These are phyloP conservation scores for Tor tambroides DNA, from an alignment of 2,113 vertebrate species.

Conservation along the genomic window DNA sequence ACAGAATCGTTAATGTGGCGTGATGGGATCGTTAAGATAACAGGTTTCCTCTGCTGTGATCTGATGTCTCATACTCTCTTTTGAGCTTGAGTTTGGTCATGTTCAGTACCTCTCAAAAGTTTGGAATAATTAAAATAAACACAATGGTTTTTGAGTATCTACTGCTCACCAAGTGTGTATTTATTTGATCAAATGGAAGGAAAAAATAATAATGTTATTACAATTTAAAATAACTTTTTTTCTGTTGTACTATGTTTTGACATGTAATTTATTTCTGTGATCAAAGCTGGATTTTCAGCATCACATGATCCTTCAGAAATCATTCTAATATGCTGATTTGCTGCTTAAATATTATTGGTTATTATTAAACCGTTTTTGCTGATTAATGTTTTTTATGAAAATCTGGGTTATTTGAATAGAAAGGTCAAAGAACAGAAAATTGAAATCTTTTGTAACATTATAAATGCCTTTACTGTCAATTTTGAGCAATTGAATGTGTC, in stretches of 20 bases:
- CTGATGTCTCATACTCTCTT: neutral
- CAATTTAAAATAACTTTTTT: no score
- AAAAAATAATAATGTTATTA: neutral
- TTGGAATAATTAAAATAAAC: no score
- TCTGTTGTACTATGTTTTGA: neutral
- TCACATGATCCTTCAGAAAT: neutral
- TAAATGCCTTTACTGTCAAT: neutral
- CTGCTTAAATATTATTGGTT: no score
- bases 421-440: no score
- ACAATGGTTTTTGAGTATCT: no score
- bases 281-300: no score
- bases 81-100: neutral
- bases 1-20: neutral
- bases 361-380: no score
- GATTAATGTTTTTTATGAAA: no score
- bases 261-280: neutral
- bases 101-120: no score
- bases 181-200: neutral
- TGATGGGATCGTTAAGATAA: neutral
- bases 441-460: neutral
- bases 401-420: no score
- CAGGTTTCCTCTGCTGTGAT: neutral
- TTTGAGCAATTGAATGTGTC: neutral
- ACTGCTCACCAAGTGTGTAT: neutral
- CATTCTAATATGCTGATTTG: no score